phyloP scores from a whole-genome alignment of 23 tunicate genomes.

The Styela plicata region DNA sequence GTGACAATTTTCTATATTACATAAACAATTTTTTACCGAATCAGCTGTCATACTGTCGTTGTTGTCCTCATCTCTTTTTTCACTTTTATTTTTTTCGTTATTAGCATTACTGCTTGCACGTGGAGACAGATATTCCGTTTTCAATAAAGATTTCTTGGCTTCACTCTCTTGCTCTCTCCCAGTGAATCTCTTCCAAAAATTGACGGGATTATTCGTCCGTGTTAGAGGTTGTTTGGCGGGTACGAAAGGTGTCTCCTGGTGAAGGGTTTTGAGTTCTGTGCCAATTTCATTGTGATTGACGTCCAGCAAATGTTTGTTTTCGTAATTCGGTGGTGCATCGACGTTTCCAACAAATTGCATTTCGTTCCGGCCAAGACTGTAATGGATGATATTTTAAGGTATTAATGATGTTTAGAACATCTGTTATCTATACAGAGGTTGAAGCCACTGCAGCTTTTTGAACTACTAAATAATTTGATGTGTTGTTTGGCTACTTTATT shows the following conservation, averaged over 20 bases:
- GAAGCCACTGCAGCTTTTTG: too few relatives aligned
- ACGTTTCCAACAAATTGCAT: not conserved
- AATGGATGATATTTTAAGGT: not conserved
- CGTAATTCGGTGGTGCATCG: not conserved
- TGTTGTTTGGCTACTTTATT: too few relatives aligned
- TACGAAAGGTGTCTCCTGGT: not conserved
- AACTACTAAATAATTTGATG: too few relatives aligned
- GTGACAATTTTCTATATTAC: too few relatives aligned
- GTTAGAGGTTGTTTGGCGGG: not conserved
- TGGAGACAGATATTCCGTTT: not conserved
- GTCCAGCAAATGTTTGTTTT: not conserved
- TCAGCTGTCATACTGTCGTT: not conserved
- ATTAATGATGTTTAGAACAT: too few relatives aligned
- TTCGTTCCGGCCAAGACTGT: not conserved
- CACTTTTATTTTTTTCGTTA: too few relatives aligned
- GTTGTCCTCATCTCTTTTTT: not conserved
- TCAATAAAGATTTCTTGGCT: constrained; percentile 11
- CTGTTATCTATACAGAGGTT: too few relatives aligned
- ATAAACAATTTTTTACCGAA: too few relatives aligned
- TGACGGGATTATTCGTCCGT: not conserved
- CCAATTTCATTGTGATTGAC: not conserved
- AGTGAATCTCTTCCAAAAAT: constrained; percentile 3
- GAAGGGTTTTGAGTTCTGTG: not conserved
- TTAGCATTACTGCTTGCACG: not conserved
- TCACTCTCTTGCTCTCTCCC: not conserved